Evolutionary conservation across 2,113 vertebrate species (phyloP), one percentile per base, ranked within the genome.

Genomic region (Perca fluviatilis): DNA sequence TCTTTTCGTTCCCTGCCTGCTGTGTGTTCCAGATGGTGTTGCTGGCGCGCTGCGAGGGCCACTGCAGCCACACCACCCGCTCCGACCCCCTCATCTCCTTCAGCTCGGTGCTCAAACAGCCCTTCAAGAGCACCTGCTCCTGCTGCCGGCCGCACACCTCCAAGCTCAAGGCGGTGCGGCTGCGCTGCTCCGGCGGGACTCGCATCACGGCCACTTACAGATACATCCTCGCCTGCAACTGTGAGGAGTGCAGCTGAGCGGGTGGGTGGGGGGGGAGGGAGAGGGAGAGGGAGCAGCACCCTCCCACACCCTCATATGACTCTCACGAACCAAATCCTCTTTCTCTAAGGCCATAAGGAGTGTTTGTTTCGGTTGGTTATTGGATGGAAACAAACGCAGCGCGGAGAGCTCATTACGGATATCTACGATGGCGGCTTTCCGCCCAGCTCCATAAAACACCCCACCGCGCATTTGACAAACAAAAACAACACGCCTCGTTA

Each of bases 141-240:
- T 99, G 98, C 94, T 99, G 98, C 93, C 94, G 97, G 40, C 98
- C 98, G 2, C 97, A 98, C 95, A 99, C 97, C 69, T 99, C 98
- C 92, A 99, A 99, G 89, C 95, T 99, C 95, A 99, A 99, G 93
- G 98, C 98, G 0, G 95, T 99, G 90, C 80, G 97, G 49, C 94
- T 99, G 92, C 96, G 97, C 49, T 99, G 98, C 82, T 93, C 96
- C 0, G 97, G 97, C 1, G 98, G 98, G 33, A 97, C 96, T 69
- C 94, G 98, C 79, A 97, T 99, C 77, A 99, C 98, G 0, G 98
- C 98, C 88, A 99, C 98, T 23, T 99, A 99, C 92, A 95, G 97
- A 86, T 99, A 99, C 95, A 99, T 99, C 94, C 96, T 99, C 2
- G 98, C 98, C 72, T 99, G 98, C 95, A 96, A 96, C 94, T 99